A percentile compares a stretch with the other conserved stretches of the same genome.
These are phyloP conservation scores for Platycercus adscitus DNA, from an alignment of 2,113 vertebrate species.

Conservation along the genomic window DNA sequence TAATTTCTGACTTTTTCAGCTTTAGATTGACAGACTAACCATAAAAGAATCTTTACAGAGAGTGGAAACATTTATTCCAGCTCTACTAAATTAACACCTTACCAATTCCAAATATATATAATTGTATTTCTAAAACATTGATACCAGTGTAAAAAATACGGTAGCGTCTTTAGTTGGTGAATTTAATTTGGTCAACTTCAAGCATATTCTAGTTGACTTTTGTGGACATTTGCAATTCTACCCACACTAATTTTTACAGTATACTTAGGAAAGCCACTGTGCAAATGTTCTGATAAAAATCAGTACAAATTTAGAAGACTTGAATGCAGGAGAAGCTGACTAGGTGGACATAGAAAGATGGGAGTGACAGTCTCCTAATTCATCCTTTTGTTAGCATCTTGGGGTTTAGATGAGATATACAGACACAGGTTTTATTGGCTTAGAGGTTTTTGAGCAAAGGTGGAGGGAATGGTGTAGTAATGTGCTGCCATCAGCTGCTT, in stretches of 20 bases:
- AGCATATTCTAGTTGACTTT: neutral
- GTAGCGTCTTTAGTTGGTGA: neutral
- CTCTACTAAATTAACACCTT: neutral
- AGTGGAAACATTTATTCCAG: neutral
- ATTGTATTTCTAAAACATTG: neutral
- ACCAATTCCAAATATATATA: neutral
- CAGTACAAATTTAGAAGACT: neutral
- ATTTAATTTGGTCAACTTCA: neutral
- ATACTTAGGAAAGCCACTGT: neutral
- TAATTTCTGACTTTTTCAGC: neutral
- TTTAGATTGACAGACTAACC: neutral
- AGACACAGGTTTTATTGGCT: neutral
- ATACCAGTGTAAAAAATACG: neutral
- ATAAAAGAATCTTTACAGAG: neutral
- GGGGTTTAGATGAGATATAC: neutral
- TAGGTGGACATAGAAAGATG: neutral
- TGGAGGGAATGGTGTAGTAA: neutral
- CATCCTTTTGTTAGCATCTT: neutral
- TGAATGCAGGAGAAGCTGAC: neutral
- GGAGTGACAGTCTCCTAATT: neutral
- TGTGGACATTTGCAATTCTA: neutral
- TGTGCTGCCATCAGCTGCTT: neutral
- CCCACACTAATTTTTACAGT: neutral
- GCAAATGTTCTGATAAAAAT: neutral
- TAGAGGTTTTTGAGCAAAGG: neutral